phyloP scores from a whole-genome alignment of 2,797 vertebrate genomes.

The Dryobates pubescens region DNA sequence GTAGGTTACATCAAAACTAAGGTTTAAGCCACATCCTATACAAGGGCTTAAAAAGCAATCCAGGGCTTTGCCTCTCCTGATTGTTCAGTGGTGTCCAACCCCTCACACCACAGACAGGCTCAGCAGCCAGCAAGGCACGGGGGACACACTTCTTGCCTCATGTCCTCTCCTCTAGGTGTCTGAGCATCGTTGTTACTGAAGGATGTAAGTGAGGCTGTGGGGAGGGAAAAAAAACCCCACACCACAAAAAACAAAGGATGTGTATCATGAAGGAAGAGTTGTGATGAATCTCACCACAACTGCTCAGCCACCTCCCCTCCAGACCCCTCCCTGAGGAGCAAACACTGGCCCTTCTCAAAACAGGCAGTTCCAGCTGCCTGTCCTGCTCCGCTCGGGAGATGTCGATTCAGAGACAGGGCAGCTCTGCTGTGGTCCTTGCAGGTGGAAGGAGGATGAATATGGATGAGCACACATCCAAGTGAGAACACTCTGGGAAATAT shows the following conservation, averaged over 20 bases:
- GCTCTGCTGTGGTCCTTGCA: not conserved
- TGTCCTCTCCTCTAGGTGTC: not conserved
- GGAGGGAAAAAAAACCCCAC: not conserved
- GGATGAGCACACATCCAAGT: constrained; percentile 13
- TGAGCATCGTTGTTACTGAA: not conserved
- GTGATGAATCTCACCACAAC: not conserved
- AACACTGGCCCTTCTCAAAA: not conserved
- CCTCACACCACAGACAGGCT: not conserved
- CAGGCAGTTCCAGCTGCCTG: not conserved
- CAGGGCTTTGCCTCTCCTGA: not conserved
- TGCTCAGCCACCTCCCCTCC: not conserved
- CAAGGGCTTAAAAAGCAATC: not conserved
- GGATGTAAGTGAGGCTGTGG: not conserved
- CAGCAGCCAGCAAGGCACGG: not conserved
- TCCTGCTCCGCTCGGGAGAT: not conserved
- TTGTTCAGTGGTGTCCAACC: not conserved
- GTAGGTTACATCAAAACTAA: not conserved
- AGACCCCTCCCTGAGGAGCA: not conserved
- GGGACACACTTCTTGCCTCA: not conserved
- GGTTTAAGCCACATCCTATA: not conserved
- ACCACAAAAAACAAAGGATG: not conserved
- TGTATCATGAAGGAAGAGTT: not conserved
- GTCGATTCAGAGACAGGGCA: constrained; percentile 15
- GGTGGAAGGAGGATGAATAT: constrained; percentile 51
- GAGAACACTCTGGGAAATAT: constrained; percentile 3